Conservation (phyloP, 1,140 invertebrate species). For the Cephus cinctus region DNA sequence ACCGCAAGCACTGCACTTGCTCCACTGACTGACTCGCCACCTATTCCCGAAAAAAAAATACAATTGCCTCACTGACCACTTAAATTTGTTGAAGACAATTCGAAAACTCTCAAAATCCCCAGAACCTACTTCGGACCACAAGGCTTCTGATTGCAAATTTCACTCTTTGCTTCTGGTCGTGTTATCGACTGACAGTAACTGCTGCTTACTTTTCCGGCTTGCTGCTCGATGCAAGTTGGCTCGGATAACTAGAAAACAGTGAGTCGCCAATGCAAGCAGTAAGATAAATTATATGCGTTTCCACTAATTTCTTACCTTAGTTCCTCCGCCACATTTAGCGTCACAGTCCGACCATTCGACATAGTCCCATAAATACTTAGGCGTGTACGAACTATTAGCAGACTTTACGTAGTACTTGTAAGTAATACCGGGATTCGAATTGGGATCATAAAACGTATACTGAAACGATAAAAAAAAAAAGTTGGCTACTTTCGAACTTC, state of each 20-base stretch:
- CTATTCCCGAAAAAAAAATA: conserved; percentile 25
- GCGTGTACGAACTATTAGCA: conserved; percentile 30
- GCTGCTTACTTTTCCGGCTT: conserved; percentile 47
- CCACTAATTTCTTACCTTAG: conserved; percentile 29
- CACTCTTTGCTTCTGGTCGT: conserved; percentile 41
- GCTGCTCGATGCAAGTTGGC: conserved; percentile 51
- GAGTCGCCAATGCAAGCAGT: too few species aligned
- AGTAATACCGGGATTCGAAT: conserved; percentile 45
- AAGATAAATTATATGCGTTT: too few species aligned
- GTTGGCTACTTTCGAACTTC: conserved; percentile 5
- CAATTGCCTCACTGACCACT: neutral
- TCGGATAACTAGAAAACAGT: conserved; percentile 36
- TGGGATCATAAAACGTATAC: conserved; percentile 44
- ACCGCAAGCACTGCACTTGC: conserved; percentile 53
- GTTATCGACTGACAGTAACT: conserved; percentile 44
- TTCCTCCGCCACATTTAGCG: conserved; percentile 53
- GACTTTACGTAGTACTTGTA: conserved; percentile 48
- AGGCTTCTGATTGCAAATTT: conserved; percentile 49
- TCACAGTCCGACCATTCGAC: conserved; percentile 50
- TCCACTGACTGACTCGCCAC: conserved; percentile 58
- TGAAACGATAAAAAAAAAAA: conserved; percentile 21
- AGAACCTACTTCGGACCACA: conserved; percentile 50
- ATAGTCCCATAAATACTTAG: conserved; percentile 56
- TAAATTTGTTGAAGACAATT: neutral
- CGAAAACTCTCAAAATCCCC: neutral